Evolutionary conservation across 2,888 invertebrate species (phyloP).

Genomic region (Machimus atricapillus): DNA sequence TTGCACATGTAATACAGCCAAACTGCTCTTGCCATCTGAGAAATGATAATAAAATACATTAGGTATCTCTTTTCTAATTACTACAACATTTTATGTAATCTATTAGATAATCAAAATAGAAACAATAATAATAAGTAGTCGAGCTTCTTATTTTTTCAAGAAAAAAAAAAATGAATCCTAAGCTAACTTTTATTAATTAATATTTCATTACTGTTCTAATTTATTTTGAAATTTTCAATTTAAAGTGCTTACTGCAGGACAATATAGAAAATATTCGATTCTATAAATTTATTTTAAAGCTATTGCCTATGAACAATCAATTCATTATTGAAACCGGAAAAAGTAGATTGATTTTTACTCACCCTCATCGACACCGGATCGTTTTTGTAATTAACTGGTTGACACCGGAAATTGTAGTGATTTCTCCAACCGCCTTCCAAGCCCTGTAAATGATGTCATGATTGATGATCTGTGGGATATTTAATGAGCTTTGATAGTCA

Average conservation of each 20-base stretch:
- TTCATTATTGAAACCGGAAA: neutral
- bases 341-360: conserved; percentile 45
- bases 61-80: no score
- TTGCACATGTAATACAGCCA: conserved; percentile 63
- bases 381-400: conserved; percentile 73
- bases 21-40: conserved; percentile 62
- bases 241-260: neutral
- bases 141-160: no score
- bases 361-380: conserved; percentile 69
- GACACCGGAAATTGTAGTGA: conserved; percentile 73
- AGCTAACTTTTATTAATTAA: no score
- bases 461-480: neutral
- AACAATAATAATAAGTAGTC: no score
- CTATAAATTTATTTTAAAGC: neutral
- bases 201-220: no score
- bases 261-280: neutral
- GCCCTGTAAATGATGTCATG: conserved; percentile 59
- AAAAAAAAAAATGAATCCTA: no score
- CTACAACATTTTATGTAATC: no score
- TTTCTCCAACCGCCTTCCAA: conserved; percentile 67
- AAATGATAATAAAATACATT: neutral
- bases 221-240: no score
- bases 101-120: no score
- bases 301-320: neutral
- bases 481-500: neutral